Evolutionary conservation across 2,113 vertebrate species (phyloP).

Genomic region (Crotalus horridus): DNA sequence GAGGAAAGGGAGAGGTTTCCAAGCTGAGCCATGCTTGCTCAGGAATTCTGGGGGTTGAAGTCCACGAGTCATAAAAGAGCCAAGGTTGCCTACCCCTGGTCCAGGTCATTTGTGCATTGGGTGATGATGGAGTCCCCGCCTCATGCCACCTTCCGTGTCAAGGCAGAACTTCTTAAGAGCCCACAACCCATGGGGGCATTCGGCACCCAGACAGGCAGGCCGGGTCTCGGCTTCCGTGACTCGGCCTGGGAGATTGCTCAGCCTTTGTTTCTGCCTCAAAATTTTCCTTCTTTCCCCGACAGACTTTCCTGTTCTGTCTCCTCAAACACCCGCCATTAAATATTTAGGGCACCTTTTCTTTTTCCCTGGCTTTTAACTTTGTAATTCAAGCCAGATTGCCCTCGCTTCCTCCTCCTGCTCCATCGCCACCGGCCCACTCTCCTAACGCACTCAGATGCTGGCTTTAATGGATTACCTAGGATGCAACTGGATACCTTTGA

Average conservation of each 20-base stretch:
- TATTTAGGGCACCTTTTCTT: slow-evolving; percentile 60
- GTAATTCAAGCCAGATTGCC: slow-evolving; percentile 72
- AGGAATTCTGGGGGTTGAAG: too few relatives aligned
- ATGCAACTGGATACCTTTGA: slow-evolving; percentile 72
- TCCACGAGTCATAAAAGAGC: too few relatives aligned
- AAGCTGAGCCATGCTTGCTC: too few relatives aligned
- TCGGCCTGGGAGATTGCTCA: neutral
- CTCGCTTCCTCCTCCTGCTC: slow-evolving; percentile 69
- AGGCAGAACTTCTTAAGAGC: neutral
- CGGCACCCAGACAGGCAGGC: neutral
- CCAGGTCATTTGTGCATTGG: neutral
- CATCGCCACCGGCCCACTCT: slow-evolving; percentile 41
- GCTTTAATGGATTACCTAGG: slow-evolving; percentile 73
- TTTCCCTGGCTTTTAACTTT: slow-evolving; percentile 65
- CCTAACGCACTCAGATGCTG: slow-evolving; percentile 71
- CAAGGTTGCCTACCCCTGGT: neutral
- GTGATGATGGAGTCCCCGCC: neutral
- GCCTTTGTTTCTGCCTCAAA: slow-evolving; percentile 41
- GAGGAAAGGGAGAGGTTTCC: too few relatives aligned
- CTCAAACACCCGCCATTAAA: slow-evolving; percentile 65
- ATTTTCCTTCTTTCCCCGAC: slow-evolving; percentile 48
- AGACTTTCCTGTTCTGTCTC: slow-evolving; percentile 59
- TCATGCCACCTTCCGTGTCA: neutral
- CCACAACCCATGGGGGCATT: neutral
- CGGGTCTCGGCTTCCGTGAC: slow-evolving; percentile 37